Base-by-base conservation (phyloP, 2,113 vertebrate genomes). In the Cololabis saira region DNA sequence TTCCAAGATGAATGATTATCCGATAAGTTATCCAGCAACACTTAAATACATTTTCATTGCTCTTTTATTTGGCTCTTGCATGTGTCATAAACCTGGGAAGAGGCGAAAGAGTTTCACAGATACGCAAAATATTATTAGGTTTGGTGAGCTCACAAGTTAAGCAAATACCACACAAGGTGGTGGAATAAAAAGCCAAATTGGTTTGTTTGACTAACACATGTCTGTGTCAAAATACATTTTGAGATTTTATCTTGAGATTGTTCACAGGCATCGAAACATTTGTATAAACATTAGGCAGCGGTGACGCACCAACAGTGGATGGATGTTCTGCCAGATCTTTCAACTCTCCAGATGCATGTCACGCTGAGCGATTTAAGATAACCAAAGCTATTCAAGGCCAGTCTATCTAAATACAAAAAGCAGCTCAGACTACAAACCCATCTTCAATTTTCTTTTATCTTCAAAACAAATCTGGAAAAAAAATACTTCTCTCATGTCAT, bases 271-370 rank as follows among this genome's bases (percentile, higher is more conserved):
- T 11, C 10, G 33, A 60, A 65, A 43, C 63, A 67, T 61, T 3
- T 33, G 48, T 17, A 71, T 14, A 75, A 59, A 65, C 33, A 37
- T 37, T 37, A 37, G 10, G 27, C 61, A 71, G 40, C 55, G 24
- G 76, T 78, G 61, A 73, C n/a, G 83, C 68, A 78, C 47, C 30
- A 47, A 27, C 16, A 63, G 18, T 57, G 21, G 33, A 37, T 37
- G 33, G 55, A 55, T 52, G 30, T 62, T 22, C 64, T 58, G 33
- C 65, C 49, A 76, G n/a, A n/a, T 17, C 42, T 54, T 61, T 52
- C 42, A 10, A 45, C 49, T 80, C 57, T 41, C 17, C 60, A 58
- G 54, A 22, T 37, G 33, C 33, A 37, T 11, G 6, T 1, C 33
- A 37, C 33, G 33, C 10, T 37, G 33, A 37, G 10, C 10, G 6